Conservation (phyloP, 2,888 invertebrate genomes). For the Synergus laeviventris region DNA sequence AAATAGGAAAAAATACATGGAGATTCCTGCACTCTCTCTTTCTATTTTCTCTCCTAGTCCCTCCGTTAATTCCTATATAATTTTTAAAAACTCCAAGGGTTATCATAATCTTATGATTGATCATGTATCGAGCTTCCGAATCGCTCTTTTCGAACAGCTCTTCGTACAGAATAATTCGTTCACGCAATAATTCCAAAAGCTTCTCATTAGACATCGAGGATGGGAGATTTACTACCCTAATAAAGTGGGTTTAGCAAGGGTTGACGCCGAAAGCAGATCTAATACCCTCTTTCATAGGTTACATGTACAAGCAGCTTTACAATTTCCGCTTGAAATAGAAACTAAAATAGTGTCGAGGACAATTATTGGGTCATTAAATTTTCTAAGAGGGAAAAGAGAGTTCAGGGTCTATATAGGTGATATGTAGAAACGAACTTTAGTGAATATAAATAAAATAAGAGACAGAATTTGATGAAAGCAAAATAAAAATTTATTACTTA, state of each 20-base stretch:
- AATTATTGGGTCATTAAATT: slow-evolving; percentile 18
- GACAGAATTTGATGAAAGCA: too few relatives aligned
- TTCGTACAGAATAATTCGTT: not conserved
- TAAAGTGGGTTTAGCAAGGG: slow-evolving; percentile 56
- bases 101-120: too few relatives aligned
- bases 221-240: slow-evolving; percentile 58
- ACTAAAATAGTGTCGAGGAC: not conserved
- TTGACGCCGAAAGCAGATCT: slow-evolving; percentile 17
- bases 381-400: not conserved
- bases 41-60: not conserved
- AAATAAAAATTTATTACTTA: too few relatives aligned
- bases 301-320: not conserved
- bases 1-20: slow-evolving; percentile 33
- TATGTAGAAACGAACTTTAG: too few relatives aligned
- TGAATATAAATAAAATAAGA: too few relatives aligned
- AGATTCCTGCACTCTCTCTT: slow-evolving; percentile 5
- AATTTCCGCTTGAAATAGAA: not conserved
- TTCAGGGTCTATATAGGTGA: not conserved
- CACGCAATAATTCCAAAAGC: not conserved
- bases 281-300: not conserved
- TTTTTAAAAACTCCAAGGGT: too few relatives aligned
- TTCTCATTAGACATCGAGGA: slow-evolving; percentile 46
- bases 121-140: too few relatives aligned
- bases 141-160: too few relatives aligned
- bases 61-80: not conserved